These are phyloP conservation scores for Agrilus biguttatus DNA, from an alignment of 2,888 invertebrate species.

Conservation along the genomic window DNA sequence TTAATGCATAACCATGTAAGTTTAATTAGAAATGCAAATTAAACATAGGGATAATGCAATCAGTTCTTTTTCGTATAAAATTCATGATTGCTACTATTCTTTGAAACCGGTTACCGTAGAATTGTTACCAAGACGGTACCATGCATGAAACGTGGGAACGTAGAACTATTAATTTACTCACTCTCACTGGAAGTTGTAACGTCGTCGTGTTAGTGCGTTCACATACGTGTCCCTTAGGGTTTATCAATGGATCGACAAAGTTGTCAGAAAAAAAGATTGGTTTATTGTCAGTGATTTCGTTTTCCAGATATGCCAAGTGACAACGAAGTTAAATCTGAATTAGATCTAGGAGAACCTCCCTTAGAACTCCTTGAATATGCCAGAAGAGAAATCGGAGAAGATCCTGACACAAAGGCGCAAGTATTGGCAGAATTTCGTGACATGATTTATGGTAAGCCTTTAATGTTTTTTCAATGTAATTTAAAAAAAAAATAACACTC, in stretches of 20 bases:
- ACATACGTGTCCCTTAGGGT: background rate
- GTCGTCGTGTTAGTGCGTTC: background rate
- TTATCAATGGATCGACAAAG: background rate
- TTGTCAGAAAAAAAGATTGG: too few relatives aligned
- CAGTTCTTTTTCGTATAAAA: too few relatives aligned
- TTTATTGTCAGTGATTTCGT: background rate
- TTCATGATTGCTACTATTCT: too few relatives aligned
- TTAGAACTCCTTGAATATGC: conserved; percentile 54
- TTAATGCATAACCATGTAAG: too few relatives aligned
- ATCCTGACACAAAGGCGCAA: conserved; percentile 50
- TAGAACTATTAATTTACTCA: too few relatives aligned
- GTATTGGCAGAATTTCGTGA: conserved; percentile 58
- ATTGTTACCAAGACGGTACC: too few relatives aligned
- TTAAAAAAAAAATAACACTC: too few relatives aligned
- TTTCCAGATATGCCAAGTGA: conserved; percentile 22
- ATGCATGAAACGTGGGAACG: too few relatives aligned
- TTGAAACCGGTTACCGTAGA: too few relatives aligned
- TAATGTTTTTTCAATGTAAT: too few relatives aligned
- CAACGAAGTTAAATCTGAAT: conserved; percentile 38
- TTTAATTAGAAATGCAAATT: too few relatives aligned
- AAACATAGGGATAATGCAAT: too few relatives aligned
- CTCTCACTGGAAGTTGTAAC: background rate
- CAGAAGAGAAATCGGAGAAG: conserved; percentile 50
- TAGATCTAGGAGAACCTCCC: conserved; percentile 52
- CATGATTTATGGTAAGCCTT: conserved; percentile 52